A percentile compares a stretch with the other conserved stretches of the same genome.
Conservation (phyloP, 2,113 vertebrate species). For the Andinoacara biseriatus region DNA sequence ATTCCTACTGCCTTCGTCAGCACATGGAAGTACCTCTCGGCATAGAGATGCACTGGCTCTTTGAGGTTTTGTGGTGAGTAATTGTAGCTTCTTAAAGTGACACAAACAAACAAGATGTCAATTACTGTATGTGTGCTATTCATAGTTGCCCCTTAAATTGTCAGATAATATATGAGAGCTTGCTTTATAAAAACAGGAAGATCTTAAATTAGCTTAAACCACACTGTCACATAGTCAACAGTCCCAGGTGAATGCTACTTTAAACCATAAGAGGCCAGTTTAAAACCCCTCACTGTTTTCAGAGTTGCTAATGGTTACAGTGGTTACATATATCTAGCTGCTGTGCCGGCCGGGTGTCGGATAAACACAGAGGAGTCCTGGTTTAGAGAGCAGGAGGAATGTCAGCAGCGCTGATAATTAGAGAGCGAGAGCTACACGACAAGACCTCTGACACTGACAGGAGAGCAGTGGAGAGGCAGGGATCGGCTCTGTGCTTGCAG, state of each 20-base stretch:
- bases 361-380: constrained; percentile 66
- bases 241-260: constrained; percentile 25
- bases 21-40: constrained; percentile 87
- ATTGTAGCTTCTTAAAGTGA: constrained; percentile 35
- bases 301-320: constrained; percentile 71
- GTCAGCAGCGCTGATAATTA: constrained; percentile 72
- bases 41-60: constrained; percentile 61
- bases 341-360: constrained; percentile 69
- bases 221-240: not conserved
- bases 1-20: constrained; percentile 89
- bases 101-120: constrained; percentile 31
- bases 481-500: constrained; percentile 64
- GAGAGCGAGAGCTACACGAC: constrained; percentile 55
- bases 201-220: not conserved
- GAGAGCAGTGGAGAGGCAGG: constrained; percentile 28
- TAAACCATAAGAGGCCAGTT: constrained; percentile 37
- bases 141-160: not conserved
- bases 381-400: constrained; percentile 75
- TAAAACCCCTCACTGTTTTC: constrained; percentile 56
- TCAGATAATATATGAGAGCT: not conserved
- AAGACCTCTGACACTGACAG: constrained; percentile 51
- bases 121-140: constrained; percentile 17
- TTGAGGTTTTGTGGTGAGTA: constrained; percentile 69
- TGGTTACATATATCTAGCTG: constrained; percentile 67
- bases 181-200: not conserved